Conservation (phyloP, 1,140 invertebrate genomes). For the Micrasema longulum region DNA sequence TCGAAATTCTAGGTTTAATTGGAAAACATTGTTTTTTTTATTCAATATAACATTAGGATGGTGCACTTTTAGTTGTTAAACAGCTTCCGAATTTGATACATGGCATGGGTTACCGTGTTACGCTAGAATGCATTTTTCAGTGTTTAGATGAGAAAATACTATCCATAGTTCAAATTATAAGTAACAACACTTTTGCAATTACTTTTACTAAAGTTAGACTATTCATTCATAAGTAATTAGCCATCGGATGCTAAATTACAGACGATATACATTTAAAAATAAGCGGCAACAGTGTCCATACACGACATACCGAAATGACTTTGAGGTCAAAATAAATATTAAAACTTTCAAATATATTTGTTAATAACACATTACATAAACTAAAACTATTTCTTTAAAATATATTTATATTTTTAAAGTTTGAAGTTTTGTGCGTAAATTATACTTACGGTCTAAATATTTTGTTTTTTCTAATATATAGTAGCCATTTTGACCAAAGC, state of each 20-base stretch:
- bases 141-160: neutral
- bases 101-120: slow-evolving; percentile 43
- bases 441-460: too few relatives aligned
- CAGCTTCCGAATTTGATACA: slow-evolving; percentile 37
- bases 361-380: slow-evolving; percentile 23
- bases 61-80: slow-evolving; percentile 41
- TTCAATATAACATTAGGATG: too few relatives aligned
- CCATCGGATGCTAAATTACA: too few relatives aligned
- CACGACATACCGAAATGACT: slow-evolving; percentile 41
- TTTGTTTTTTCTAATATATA: too few relatives aligned
- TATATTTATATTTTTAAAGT: too few relatives aligned
- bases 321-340: slow-evolving; percentile 25
- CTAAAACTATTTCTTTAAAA: neutral
- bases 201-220: slow-evolving; percentile 2
- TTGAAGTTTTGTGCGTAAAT: neutral
- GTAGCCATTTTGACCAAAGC: slow-evolving; percentile 62
- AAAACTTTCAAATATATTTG: slow-evolving; percentile 11
- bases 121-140: slow-evolving; percentile 14
- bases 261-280: slow-evolving; percentile 15
- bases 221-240: slow-evolving; percentile 24
- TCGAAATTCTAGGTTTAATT: too few relatives aligned
- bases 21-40: too few relatives aligned
- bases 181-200: neutral
- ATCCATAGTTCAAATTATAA: neutral
- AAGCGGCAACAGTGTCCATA: slow-evolving; percentile 41